A percentile compares a stretch with the other conserved stretches of the same genome.
phyloP scores from a whole-genome alignment of 2,888 invertebrate genomes.

The Zygogramma bicolorata region DNA sequence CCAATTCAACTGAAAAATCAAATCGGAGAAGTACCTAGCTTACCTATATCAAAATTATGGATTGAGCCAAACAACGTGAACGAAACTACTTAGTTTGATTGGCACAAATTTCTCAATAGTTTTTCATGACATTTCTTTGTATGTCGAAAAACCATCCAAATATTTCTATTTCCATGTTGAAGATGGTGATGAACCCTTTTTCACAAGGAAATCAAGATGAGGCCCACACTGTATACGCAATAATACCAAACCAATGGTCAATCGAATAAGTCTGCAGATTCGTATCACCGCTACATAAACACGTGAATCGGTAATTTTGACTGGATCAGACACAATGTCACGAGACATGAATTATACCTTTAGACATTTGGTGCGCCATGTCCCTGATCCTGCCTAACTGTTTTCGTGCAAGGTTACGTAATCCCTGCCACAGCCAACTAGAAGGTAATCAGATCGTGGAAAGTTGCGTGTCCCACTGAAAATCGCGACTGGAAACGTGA shows the following conservation, averaged over 20 bases:
- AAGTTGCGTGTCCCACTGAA: not conserved
- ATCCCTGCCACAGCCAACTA: constrained; percentile 4
- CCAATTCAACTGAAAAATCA: no score
- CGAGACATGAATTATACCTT: not conserved
- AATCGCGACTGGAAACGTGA: not conserved
- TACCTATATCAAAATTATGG: no score
- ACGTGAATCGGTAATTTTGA: not conserved
- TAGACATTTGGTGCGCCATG: not conserved
- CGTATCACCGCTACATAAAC: not conserved
- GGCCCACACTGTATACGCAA: no score
- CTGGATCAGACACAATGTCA: not conserved
- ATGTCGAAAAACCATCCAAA: no score
- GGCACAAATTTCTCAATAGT: no score
- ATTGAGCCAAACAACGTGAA: no score
- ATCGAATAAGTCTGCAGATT: not conserved
- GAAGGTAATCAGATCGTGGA: constrained; percentile 9
- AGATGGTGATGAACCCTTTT: no score
- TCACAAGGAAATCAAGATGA: no score
- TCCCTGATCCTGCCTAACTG: constrained; percentile 4
- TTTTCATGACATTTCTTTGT: no score
- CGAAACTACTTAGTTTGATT: no score
- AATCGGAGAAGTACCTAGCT: no score
- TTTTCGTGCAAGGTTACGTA: constrained; percentile 2
- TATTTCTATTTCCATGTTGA: no score
- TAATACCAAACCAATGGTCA: not conserved